These are phyloP conservation scores for Porites australiensis DNA, from an alignment of 64 coral and sea anemone genomes.

Conservation along the genomic window DNA sequence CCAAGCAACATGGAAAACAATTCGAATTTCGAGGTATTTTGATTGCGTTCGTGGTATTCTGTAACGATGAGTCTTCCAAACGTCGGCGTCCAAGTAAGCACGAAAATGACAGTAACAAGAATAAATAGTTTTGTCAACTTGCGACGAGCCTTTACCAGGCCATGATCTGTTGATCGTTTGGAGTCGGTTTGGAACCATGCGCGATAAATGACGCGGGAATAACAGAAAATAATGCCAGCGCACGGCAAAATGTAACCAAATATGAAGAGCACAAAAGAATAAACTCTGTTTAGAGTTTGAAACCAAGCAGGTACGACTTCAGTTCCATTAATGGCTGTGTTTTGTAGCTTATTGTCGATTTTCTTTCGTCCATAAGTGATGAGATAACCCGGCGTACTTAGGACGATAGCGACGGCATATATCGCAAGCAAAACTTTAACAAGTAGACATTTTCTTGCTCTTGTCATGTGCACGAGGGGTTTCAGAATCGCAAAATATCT, in stretches of 20 bases:
- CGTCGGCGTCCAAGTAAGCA: conserved; percentile 27
- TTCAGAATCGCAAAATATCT: conserved; percentile 65
- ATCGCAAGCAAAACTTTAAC: neutral
- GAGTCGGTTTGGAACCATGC: conserved; percentile 18
- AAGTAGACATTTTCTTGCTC: neutral
- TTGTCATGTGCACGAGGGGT: conserved; percentile 34
- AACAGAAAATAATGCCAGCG: neutral
- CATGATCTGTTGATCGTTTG: neutral
- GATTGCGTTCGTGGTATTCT: neutral
- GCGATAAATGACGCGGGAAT: conserved; percentile 32
- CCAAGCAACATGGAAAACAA: neutral
- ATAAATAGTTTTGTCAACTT: conserved; percentile 58
- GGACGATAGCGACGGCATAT: neutral
- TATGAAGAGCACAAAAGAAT: neutral
- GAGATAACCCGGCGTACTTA: neutral
- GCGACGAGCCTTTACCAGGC: conserved; percentile 26
- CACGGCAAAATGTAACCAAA: conserved; percentile 4
- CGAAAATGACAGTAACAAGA: neutral
- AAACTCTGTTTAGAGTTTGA: neutral
- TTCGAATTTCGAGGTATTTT: neutral
- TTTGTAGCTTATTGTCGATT: neutral
- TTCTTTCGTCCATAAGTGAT: neutral
- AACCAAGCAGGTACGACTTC: neutral
- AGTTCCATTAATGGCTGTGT: neutral
- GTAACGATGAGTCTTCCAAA: neutral